Percentiles rank a stretch among this genome's conserved stretches.
These are phyloP conservation scores for Sepiola atlantica DNA, from an alignment of 2,888 invertebrate genomes.

Conservation along the genomic window DNA sequence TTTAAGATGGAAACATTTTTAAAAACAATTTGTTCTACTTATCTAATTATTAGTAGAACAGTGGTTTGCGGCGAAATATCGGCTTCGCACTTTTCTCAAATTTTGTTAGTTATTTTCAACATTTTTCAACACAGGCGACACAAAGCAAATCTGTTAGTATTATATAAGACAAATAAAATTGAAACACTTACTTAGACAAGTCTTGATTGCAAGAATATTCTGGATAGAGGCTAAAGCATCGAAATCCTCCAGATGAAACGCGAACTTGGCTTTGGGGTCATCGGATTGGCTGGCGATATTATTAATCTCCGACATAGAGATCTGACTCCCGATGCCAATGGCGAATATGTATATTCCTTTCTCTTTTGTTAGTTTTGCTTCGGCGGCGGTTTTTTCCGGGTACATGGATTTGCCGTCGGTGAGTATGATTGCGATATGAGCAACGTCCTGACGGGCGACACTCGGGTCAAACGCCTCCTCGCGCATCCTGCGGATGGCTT, in stretches of 20 bases:
- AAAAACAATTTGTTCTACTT: too few relatives aligned
- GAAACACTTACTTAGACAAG: constrained; percentile 55
- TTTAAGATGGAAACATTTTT: too few relatives aligned
- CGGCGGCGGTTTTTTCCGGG: constrained; percentile 56
- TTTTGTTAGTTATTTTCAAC: too few relatives aligned
- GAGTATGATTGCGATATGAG: constrained; percentile 62
- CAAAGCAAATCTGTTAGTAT: too few relatives aligned
- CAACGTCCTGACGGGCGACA: constrained; percentile 52
- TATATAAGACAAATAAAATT: neutral
- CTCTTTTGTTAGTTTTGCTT: constrained; percentile 57
- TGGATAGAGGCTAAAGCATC: constrained; percentile 65
- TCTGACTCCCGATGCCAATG: constrained; percentile 68
- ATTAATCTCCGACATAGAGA: constrained; percentile 63
- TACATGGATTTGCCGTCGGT: constrained; percentile 61
- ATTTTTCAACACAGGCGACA: too few relatives aligned
- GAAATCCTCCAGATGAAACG: constrained; percentile 67
- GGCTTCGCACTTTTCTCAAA: too few relatives aligned
- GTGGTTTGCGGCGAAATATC: too few relatives aligned
- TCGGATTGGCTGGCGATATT: constrained; percentile 67
- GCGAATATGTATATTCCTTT: constrained; percentile 69
- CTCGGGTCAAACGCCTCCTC: constrained; percentile 48
- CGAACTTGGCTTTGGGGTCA: constrained; percentile 56
- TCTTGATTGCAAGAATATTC: constrained; percentile 65
- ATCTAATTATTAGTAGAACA: too few relatives aligned
- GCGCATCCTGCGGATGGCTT: constrained; percentile 54